A percentile compares a stretch with the other conserved stretches of the same genome.
Evolutionary conservation across 2,797 vertebrate species (phyloP).

Genomic region (Myotis daubentonii): DNA sequence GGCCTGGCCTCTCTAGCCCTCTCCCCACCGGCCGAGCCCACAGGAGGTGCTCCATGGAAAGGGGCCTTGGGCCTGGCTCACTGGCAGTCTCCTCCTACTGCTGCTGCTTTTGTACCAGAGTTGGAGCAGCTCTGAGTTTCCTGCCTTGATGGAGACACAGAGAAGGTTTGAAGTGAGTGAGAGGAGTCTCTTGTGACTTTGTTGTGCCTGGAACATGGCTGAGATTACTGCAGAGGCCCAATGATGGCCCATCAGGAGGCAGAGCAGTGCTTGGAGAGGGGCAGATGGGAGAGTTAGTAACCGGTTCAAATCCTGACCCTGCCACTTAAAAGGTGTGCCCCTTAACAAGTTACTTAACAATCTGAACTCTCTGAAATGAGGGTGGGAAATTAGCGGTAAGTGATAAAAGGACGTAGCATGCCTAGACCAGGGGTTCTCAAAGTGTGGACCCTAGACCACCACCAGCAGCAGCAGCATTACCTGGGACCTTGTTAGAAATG

Average conservation of each 20-base stretch:
- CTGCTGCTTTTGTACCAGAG: neutral
- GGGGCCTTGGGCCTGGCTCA: neutral
- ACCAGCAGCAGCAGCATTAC: neutral
- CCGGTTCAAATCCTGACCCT: neutral
- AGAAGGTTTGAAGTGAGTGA: neutral
- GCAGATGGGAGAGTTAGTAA: neutral
- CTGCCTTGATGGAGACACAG: neutral
- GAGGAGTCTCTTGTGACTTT: neutral
- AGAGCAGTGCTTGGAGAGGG: accelerated
- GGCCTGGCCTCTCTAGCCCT: neutral
- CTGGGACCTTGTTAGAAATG: neutral
- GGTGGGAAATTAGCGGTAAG: neutral
- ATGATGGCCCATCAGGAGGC: neutral
- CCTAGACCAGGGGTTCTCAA: neutral
- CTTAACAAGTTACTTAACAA: neutral
- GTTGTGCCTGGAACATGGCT: neutral
- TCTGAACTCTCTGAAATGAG: neutral
- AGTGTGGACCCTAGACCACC: neutral
- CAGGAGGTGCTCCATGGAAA: neutral
- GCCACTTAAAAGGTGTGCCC: neutral
- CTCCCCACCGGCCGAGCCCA: too few species aligned
- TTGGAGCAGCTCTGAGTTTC: neutral
- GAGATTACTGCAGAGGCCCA: neutral
- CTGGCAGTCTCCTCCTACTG: neutral
- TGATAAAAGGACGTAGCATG: neutral